These are phyloP conservation scores for Sinella curviseta DNA, from an alignment of 1,140 invertebrate genomes.

Conservation along the genomic window DNA sequence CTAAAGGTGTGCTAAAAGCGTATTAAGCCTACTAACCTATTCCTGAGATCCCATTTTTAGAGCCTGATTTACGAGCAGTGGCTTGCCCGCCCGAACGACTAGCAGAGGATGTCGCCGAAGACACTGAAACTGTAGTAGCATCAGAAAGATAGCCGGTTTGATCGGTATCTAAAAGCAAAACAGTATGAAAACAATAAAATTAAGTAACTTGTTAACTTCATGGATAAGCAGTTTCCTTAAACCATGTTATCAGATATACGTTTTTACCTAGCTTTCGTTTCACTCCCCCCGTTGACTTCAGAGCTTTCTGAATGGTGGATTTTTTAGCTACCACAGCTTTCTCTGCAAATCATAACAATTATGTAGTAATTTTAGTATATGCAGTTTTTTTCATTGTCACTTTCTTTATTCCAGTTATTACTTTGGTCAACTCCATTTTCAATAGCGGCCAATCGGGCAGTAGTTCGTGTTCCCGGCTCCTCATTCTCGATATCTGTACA, in stretches of 20 bases:
- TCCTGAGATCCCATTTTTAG: not conserved
- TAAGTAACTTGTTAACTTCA: too few species aligned
- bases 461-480: slow-evolving; percentile 35
- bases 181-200: too few species aligned
- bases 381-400: too few species aligned
- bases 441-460: too few species aligned
- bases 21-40: too few species aligned
- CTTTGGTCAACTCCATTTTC: too few species aligned
- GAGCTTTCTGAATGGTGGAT: not conserved
- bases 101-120: not conserved
- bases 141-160: not conserved
- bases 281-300: not conserved
- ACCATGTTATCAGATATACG: not conserved
- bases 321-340: not conserved
- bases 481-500: slow-evolving; percentile 56
- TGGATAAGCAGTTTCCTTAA: not conserved
- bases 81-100: too few species aligned
- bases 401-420: too few species aligned
- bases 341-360: not conserved
- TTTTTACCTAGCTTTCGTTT: not conserved
- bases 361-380: too few species aligned
- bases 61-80: not conserved
- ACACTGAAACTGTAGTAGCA: not conserved
- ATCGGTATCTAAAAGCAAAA: too few species aligned
- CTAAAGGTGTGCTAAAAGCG: too few species aligned